Base-by-base conservation (phyloP, 1,140 invertebrate genomes). In the Mylabris phalerata region DNA sequence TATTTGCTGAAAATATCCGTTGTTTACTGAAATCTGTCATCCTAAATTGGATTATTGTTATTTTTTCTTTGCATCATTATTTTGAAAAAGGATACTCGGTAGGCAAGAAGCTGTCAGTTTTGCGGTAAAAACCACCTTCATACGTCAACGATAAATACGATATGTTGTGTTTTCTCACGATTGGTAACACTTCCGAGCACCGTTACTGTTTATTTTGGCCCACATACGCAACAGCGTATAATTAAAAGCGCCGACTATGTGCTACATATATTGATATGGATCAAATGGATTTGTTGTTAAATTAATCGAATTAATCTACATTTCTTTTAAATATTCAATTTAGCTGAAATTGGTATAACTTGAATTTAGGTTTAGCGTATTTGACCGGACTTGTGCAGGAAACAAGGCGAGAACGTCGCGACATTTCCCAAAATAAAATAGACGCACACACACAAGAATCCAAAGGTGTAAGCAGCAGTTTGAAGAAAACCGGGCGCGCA, bases 151-250 rank as follows among this genome's bases (percentile, higher is more conserved):
- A 46, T 24, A 46, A 11, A 13, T 46, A 46, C 19, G 39, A 43
- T 52, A 41, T 13, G 42, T 54, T 38, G 24, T 25, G 42, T 46
- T 45, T 54, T 54, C 51, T 54, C 51, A 54, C 51, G 51, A 45
- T 54, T 54, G 51, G 51, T 27, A 38, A 54, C 51, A 54, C 42
- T 54, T 46, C 32, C 32, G 51, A 54, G 32, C 26, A 45, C n/a
- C 41, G 11, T 54, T 54, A 46, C 38, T 46, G 51, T 54, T 54
- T 54, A 54, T 32, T 27, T 54, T 54, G 51, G 51, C 51, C 19
- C 26, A 32, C 32, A 32, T 32, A 32, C 7, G 47, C 38, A n/a
- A 27, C 9, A 45, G 42, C 51, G 42, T 54, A 45, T 54, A 54
- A 54, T 54, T 54, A 54, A 32, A 32, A 32, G 32, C 4, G 32